These are phyloP conservation scores for Scolopax bukidnonensis DNA, from an alignment of 2,797 vertebrate genomes.

Conservation along the genomic window DNA sequence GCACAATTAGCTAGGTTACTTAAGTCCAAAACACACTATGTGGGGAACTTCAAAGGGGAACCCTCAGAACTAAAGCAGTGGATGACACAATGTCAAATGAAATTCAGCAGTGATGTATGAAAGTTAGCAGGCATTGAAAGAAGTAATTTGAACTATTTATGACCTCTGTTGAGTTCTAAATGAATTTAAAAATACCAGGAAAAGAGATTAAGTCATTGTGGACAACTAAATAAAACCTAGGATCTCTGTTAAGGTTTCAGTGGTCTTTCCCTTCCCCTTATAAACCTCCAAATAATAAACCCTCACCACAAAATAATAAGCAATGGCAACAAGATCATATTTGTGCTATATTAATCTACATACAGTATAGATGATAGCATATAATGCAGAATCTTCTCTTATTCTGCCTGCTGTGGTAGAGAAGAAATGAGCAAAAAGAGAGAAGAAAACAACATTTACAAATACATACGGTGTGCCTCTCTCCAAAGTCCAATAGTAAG, in stretches of 20 bases:
- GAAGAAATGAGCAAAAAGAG: neutral
- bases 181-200: neutral
- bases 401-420: neutral
- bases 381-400: neutral
- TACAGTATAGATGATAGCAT: neutral
- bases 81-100: neutral
- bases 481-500: neutral
- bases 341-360: neutral
- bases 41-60: neutral
- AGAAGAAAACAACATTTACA: neutral
- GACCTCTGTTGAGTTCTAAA: neutral
- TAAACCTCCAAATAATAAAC: neutral
- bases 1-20: neutral
- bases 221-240: neutral
- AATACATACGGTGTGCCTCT: neutral
- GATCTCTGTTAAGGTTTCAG: neutral
- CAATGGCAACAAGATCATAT: neutral
- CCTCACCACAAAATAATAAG: neutral
- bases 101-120: neutral
- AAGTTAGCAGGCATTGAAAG: neutral
- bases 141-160: neutral
- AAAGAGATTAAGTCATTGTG: neutral
- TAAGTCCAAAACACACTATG: neutral
- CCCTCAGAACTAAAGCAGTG: neutral
- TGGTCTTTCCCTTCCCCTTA: neutral